Conservation (phyloP, 2,113 vertebrate genomes). For the Myocastor coypus region DNA sequence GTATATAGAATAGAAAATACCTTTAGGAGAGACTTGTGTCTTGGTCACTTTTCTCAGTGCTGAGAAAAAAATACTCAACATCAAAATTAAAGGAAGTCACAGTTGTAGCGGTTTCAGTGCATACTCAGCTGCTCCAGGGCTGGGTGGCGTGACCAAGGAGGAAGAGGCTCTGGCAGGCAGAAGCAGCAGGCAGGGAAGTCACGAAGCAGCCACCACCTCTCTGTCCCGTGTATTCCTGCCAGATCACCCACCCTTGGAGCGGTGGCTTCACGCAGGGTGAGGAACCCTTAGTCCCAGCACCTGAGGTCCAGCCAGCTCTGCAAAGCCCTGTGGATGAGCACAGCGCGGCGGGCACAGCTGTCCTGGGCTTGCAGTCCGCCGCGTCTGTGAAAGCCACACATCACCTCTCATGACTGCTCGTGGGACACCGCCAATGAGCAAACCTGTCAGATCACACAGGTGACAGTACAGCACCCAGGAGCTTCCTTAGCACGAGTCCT, state of each 20-base stretch:
- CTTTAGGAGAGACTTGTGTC: neutral
- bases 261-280: neutral
- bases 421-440: neutral
- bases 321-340: neutral
- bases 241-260: neutral
- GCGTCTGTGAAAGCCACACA: neutral
- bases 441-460: neutral
- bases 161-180: neutral
- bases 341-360: neutral
- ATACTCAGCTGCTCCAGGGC: neutral
- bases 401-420: neutral
- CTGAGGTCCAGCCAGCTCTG: neutral
- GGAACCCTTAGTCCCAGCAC: neutral
- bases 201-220: neutral
- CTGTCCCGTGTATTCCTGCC: neutral
- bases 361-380: neutral
- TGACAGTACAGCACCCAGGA: neutral
- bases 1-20: constrained; percentile 6
- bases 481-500: neutral
- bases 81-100: neutral
- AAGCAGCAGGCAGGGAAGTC: neutral
- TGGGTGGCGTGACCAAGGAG: neutral
- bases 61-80: neutral
- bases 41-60: neutral
- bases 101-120: neutral